Percentiles rank a stretch among this genome's conserved stretches.
Evolutionary conservation across 2,888 invertebrate genomes (phyloP).

Genomic region (Leptinotarsa rubiginosa): DNA sequence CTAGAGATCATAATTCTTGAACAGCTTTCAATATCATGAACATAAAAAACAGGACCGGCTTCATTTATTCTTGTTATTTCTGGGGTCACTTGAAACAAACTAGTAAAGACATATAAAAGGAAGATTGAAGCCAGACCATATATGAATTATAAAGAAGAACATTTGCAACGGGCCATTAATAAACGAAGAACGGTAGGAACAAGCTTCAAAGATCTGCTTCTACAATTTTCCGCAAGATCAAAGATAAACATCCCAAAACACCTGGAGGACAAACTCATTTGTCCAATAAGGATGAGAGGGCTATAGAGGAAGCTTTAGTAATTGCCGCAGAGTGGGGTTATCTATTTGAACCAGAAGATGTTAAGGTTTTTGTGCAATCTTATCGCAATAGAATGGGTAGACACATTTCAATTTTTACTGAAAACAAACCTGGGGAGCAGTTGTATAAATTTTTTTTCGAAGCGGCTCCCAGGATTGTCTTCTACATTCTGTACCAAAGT

Average conservation of each 20-base stretch:
- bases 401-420: background rate
- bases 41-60: background rate
- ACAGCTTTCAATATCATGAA: background rate
- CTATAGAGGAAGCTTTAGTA: constrained; percentile 19
- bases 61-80: constrained; percentile 4
- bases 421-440: background rate
- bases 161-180: background rate
- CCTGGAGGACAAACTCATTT: constrained; percentile 12
- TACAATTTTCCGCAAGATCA: constrained; percentile 6
- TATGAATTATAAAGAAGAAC: background rate
- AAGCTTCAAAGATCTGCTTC: background rate
- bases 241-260: constrained; percentile 2
- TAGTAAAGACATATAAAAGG: background rate
- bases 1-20: constrained; percentile 6
- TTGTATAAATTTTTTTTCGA: background rate
- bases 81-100: background rate
- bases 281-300: background rate
- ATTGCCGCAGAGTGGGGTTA: constrained; percentile 19
- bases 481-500: background rate
- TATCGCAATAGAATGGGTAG: background rate
- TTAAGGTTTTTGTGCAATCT: constrained; percentile 19
- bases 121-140: background rate
- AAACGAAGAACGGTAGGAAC: background rate
- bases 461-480: constrained; percentile 5
- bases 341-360: constrained; percentile 19